A percentile compares a stretch with the other conserved stretches of the same genome.
phyloP scores from a whole-genome alignment of 2,113 vertebrate species.

The Aleadryas rufinucha region DNA sequence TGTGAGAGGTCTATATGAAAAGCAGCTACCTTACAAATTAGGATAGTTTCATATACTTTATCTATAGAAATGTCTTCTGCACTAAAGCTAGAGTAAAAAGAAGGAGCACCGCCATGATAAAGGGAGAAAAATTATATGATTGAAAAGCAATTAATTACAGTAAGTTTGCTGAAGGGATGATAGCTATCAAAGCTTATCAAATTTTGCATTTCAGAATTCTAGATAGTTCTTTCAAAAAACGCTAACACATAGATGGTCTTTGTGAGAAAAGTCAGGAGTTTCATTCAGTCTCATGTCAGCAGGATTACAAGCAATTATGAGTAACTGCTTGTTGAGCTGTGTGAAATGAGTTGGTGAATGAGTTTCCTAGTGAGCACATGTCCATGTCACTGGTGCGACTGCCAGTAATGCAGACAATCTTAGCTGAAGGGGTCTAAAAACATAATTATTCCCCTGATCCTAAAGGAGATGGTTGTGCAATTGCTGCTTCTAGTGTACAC shows the following conservation, averaged over 20 bases:
- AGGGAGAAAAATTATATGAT: not conserved
- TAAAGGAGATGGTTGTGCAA: not conserved
- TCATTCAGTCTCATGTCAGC: conserved; percentile 33
- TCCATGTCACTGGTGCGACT: not conserved
- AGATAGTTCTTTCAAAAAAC: not conserved
- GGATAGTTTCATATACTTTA: not conserved
- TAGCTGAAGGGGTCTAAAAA: conserved; percentile 13
- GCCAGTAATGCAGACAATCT: not conserved
- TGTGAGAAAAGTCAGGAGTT: conserved; percentile 29
- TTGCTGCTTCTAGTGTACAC: not conserved
- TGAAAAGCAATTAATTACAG: conserved; percentile 41
- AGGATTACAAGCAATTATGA: conserved; percentile 47
- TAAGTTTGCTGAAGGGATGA: conserved; percentile 3
- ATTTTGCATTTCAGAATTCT: conserved; percentile 8
- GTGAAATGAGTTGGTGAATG: conserved; percentile 41
- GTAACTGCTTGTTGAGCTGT: conserved; percentile 18
- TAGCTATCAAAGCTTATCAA: conserved; percentile 51
- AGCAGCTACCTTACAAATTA: not conserved
- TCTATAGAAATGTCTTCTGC: not conserved
- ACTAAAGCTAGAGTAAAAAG: not conserved
- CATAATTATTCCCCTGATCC: not conserved
- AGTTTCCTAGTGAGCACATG: not conserved
- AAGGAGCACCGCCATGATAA: not conserved
- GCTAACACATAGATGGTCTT: not conserved
- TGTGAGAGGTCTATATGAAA: not conserved